Evolutionary conservation across 2,113 vertebrate genomes (phyloP), one percentile per base, ranked within the genome.

Genomic region (Ctenomys sociabilis): DNA sequence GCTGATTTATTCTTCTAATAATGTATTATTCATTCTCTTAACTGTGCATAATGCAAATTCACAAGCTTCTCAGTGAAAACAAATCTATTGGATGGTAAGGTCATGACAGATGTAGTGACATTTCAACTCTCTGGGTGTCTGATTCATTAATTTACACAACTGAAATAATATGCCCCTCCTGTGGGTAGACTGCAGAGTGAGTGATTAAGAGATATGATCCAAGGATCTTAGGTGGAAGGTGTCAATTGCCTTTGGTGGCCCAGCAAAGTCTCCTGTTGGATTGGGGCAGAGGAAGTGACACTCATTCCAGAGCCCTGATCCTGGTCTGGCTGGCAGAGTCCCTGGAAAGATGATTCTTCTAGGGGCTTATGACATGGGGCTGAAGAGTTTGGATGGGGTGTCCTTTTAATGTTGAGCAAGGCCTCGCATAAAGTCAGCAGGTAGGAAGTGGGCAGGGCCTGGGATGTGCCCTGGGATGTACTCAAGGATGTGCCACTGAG

Each of bases 21-120:
- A 95, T 86, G 52, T 88, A 97, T 95, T 94, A 97, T 93, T 96
- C 96, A 96, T 94, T 83, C 77, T 93, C 40, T 78, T 89, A 96
- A 83, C 68, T n/a, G 73, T 63, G 61, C 63, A 70, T 68, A 83
- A 97, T 77, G 88, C 83, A 96, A 96, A 97, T 54, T 54, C 92
- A 91, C 66, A 86, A 54, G 88, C 93, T 89, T 81, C 70, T 85
- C 63, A 59, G 84, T 81, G 85, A 80, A 95, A 96, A 94, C 88
- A 93, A 86, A 97, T 97, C 90, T 92, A 59, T n/a, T 94, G 45
- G 91, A 81, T 81, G 80, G 85, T 95, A 92, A 97, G 95, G 93
- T 94, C 49, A 9, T 73, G 92, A 45, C 45, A 94, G 87, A 54
- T 72, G 49, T 4, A 49, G 57, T 89, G 91, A 95, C 68, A 84